Base-by-base conservation (phyloP, 92 coral and sea anemone genomes). In the Epizoanthus illoricatus region DNA sequence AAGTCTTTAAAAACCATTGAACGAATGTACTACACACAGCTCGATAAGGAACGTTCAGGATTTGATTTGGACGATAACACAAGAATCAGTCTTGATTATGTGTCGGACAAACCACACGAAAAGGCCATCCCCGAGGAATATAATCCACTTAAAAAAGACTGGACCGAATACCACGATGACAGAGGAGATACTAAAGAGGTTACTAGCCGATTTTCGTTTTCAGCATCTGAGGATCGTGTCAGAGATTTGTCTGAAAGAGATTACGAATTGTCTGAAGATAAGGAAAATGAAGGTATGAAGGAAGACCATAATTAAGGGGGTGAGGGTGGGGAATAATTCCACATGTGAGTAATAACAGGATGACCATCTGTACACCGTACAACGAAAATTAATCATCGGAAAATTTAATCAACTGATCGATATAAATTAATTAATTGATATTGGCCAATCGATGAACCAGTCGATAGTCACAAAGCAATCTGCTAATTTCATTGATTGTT, bases 1-100 rank as follows among this genome's bases (percentile, higher is more conserved):
- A 96, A 86, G 84, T 94, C 98, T 63, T 80, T 96, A 57, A 93
- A 96, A 55, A 81, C 91, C 17, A 87, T 96, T 20, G 99, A 96
- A 76, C 94, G 90, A 62, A 87, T 86, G 85, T 96, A 96, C 75
- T 94, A 93, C 73, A 73, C 85, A 4, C 97, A 96, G 61, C 85
- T 88, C 39, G 92, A 86, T 66, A 96, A 88, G 74, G 88, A 86
- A 56, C 83, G 80, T 2, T 52, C 85, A 36, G 94, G 94, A 60
- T 92, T 90, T 78, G 90, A 90, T 75, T 84, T 93, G 79, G 92
- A 93, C 76, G 80, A 81, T 10, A 81, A 84, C 42, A 89, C 97
- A 71, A 86, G 90, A 71, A 91, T 93, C 28, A 75, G 89, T 73
- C 84, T 86, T 12, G 86, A 66, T 71, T 75, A 91, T 59, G 91